Percentiles rank a stretch among this genome's conserved stretches.
phyloP scores from a whole-genome alignment of 2,113 vertebrate genomes.

The Ahaetulla prasina region DNA sequence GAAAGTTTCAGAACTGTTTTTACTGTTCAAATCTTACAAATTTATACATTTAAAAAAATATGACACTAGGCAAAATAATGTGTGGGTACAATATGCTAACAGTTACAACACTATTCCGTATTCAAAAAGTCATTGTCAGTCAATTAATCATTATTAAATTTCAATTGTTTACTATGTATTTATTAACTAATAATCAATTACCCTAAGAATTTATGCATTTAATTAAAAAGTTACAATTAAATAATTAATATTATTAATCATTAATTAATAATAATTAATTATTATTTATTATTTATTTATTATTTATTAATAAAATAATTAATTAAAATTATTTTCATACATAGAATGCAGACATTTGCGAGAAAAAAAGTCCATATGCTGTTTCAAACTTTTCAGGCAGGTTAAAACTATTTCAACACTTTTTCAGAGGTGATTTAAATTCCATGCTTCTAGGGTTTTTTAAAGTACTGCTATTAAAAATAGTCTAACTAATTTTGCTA shows the following conservation, averaged over 20 bases:
- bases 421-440: neutral
- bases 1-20: constrained; percentile 15
- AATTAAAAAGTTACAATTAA: neutral
- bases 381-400: neutral
- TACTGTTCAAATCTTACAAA: neutral
- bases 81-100: neutral
- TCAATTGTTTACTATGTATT: neutral
- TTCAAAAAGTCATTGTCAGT: neutral
- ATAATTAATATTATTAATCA: too few species aligned
- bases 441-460: neutral
- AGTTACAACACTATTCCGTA: neutral
- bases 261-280: too few species aligned
- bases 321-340: too few species aligned
- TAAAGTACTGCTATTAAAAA: neutral
- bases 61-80: neutral
- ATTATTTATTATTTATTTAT: too few species aligned
- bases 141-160: neutral
- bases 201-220: neutral
- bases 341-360: neutral
- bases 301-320: too few species aligned
- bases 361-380: too few species aligned
- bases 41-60: neutral
- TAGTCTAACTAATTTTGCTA: neutral
- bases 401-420: neutral
- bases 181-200: neutral